These are phyloP conservation scores for Morpho achilles DNA, from an alignment of 2,888 invertebrate species.

Conservation along the genomic window DNA sequence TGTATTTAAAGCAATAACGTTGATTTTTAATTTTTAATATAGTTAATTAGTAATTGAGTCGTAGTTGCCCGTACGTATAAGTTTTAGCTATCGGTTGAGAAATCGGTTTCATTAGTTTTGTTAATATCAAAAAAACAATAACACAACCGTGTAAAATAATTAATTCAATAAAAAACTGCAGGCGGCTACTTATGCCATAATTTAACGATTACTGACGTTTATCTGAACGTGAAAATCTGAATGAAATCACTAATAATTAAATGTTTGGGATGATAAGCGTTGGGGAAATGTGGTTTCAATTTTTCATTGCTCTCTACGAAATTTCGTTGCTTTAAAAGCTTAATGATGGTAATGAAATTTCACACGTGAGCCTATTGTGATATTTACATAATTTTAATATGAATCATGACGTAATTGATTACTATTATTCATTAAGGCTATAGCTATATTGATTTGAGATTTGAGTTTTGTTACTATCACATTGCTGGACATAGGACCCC, in stretches of 20 bases:
- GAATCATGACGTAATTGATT: not conserved
- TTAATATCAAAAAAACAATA: too few relatives aligned
- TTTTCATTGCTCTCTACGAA: conserved; percentile 15
- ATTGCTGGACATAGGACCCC: too few relatives aligned
- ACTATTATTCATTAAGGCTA: not conserved
- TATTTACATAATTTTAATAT: conserved; percentile 5
- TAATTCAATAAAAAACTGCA: too few relatives aligned
- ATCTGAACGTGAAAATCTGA: conserved; percentile 11
- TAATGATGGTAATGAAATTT: conserved; percentile 26
- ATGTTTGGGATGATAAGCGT: conserved; percentile 13
- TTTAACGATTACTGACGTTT: conserved; percentile 2
- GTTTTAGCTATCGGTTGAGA: too few relatives aligned
- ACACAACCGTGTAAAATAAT: too few relatives aligned
- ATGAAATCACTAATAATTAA: conserved; percentile 20
- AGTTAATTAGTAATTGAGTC: too few relatives aligned
- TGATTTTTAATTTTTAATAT: too few relatives aligned
- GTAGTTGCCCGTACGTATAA: too few relatives aligned
- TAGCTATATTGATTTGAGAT: too few relatives aligned
- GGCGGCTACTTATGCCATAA: not conserved
- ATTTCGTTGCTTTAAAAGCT: conserved; percentile 22
- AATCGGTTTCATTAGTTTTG: too few relatives aligned
- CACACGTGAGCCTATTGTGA: conserved; percentile 36
- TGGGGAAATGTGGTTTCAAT: conserved; percentile 18
- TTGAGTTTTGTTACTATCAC: too few relatives aligned
- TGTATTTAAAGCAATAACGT: too few relatives aligned